A percentile compares a stretch with the other conserved stretches of the same genome.
These are phyloP conservation scores for Cephalopholis sonnerati DNA, from an alignment of 2,113 vertebrate genomes.

Conservation along the genomic window DNA sequence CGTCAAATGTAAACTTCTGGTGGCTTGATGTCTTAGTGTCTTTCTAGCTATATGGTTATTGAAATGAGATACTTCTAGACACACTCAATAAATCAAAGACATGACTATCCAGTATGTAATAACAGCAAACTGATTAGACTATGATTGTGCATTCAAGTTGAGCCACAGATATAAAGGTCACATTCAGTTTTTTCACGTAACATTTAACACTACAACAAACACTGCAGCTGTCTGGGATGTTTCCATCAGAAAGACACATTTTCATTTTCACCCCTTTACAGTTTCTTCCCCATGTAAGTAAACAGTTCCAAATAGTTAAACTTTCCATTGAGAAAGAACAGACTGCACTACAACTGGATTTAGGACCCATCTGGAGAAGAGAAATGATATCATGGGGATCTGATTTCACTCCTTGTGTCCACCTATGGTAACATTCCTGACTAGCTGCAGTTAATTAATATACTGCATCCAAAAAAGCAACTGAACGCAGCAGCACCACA, in stretches of 20 bases:
- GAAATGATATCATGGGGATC: background rate
- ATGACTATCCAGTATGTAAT: constrained; percentile 1
- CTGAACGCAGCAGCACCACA: constrained; percentile 51
- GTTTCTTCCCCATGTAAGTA: background rate
- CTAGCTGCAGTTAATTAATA: constrained; percentile 39
- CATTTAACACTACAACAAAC: constrained; percentile 34
- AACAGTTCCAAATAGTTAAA: background rate
- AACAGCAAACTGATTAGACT: background rate
- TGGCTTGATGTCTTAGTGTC: too few species aligned
- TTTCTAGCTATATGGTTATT: background rate
- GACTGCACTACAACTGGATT: background rate
- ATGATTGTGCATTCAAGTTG: background rate
- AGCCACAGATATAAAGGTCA: constrained; percentile 25
- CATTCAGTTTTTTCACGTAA: constrained; percentile 19
- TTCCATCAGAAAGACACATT: constrained; percentile 60
- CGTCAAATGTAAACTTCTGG: background rate
- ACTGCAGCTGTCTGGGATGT: constrained; percentile 50
- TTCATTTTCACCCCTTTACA: background rate
- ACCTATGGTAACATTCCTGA: constrained; percentile 66
- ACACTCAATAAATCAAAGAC: constrained; percentile 8
- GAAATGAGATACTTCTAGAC: background rate
- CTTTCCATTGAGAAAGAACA: background rate
- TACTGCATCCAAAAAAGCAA: constrained; percentile 48
- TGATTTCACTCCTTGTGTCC: constrained; percentile 19
- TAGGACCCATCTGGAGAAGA: background rate